Evolutionary conservation across 1,140 invertebrate species (phyloP).

Genomic region (Nephila pilipes): DNA sequence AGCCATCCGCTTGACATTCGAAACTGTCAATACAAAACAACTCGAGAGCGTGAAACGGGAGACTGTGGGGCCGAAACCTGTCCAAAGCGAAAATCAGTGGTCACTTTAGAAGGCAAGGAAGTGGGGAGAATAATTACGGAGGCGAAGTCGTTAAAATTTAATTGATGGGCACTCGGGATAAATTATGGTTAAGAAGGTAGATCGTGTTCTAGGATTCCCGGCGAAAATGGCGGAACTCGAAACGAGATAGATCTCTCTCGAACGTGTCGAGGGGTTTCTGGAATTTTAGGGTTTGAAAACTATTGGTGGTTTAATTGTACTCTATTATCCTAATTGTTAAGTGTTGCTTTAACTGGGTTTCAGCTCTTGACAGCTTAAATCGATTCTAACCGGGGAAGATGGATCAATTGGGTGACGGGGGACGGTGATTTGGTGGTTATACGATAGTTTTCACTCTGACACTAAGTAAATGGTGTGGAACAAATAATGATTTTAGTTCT

Average conservation of each 20-base stretch:
- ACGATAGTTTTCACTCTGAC: not conserved
- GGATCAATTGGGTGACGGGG: not conserved
- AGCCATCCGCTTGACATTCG: conserved; percentile 18
- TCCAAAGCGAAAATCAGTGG: conserved; percentile 41
- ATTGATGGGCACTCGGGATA: conserved; percentile 28
- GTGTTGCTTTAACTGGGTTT: conserved; percentile 11
- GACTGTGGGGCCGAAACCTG: not conserved
- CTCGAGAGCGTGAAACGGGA: not conserved
- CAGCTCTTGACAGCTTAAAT: conserved; percentile 7
- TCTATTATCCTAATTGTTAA: conserved; percentile 32
- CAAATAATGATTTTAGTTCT: not conserved
- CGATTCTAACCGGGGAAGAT: not conserved
- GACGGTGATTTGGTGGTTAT: not conserved
- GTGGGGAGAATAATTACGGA: conserved; percentile 14
- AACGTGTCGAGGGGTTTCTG: not conserved
- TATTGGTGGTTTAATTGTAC: conserved; percentile 35
- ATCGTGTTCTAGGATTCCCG: conserved; percentile 13
- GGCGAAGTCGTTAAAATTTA: conserved; percentile 49
- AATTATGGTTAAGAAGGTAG: conserved; percentile 25
- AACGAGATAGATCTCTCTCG: not conserved
- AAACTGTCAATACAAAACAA: conserved; percentile 48
- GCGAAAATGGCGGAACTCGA: not conserved
- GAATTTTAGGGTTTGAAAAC: conserved; percentile 27
- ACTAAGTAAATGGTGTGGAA: not conserved
- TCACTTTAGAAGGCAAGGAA: conserved; percentile 10